Evolutionary conservation across 2,888 invertebrate genomes (phyloP).

Genomic region (Malthinus seriepunctatus): DNA sequence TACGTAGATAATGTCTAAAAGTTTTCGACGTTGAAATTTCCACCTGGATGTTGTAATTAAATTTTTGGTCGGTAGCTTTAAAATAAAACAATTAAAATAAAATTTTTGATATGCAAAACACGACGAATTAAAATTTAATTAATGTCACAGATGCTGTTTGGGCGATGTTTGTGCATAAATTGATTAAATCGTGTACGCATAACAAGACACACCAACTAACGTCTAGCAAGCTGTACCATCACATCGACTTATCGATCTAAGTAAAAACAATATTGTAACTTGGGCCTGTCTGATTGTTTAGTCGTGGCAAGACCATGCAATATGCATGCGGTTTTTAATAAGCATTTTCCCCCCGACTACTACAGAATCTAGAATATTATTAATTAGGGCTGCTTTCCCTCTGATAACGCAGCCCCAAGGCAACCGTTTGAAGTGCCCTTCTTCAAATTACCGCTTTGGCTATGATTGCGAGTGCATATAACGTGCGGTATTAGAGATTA

Average conservation of each 20-base stretch:
- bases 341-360: conserved; percentile 38
- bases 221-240: conserved; percentile 9
- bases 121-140: conserved; percentile 1
- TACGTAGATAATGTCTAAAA: too few relatives aligned
- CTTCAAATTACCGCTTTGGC: conserved; percentile 33
- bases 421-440: conserved; percentile 32
- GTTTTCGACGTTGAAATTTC: too few relatives aligned
- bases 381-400: conserved; percentile 46
- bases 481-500: conserved; percentile 28
- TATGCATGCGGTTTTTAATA: conserved; percentile 50
- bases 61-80: too few relatives aligned
- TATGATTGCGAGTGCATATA: conserved; percentile 30
- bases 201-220: conserved; percentile 3
- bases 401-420: conserved; percentile 31
- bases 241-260: conserved; percentile 23
- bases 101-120: neutral
- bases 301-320: conserved; percentile 41
- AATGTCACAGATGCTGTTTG: neutral
- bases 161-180: neutral
- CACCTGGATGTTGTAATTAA: too few relatives aligned
- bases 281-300: conserved; percentile 31
- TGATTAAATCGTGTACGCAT: conserved; percentile 8
- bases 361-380: conserved; percentile 41
- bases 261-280: conserved; percentile 22
- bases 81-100: too few relatives aligned